A percentile compares a stretch with the other conserved stretches of the same genome.
These are phyloP conservation scores for Strigamia transsilvanica DNA, from an alignment of 2,888 invertebrate species.

Conservation along the genomic window DNA sequence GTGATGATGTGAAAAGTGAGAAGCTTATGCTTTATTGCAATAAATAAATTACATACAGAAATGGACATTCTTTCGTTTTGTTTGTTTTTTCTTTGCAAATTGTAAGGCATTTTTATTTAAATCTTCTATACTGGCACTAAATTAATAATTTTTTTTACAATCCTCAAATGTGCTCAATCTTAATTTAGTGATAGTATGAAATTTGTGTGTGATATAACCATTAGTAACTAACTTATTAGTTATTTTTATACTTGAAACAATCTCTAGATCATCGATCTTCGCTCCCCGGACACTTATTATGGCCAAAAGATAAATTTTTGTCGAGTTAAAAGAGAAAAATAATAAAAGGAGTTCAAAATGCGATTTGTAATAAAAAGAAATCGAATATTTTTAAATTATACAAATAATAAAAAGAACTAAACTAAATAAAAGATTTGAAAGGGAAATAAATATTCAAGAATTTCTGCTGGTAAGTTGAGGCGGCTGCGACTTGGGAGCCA, in stretches of 20 bases:
- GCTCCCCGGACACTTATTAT: neutral
- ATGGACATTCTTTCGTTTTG: slow-evolving; percentile 1
- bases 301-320: neutral
- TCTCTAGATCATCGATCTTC: neutral
- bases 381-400: neutral
- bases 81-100: slow-evolving; percentile 4
- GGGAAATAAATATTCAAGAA: slow-evolving; percentile 50
- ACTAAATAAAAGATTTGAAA: neutral
- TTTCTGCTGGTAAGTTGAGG: slow-evolving; percentile 56
- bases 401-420: neutral
- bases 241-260: neutral
- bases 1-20: slow-evolving; percentile 33
- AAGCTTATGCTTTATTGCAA: slow-evolving; percentile 11
- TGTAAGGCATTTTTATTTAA: slow-evolving; percentile 28
- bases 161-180: neutral
- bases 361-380: neutral
- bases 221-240: neutral
- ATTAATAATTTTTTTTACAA: neutral
- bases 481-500: slow-evolving; percentile 55
- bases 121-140: slow-evolving; percentile 7
- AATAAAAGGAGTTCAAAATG: neutral
- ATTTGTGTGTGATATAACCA: neutral
- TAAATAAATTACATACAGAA: slow-evolving; percentile 45
- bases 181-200: slow-evolving; percentile 6
- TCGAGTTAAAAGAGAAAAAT: neutral